Evolutionary conservation across 2,888 invertebrate genomes (phyloP).

Genomic region (Phengaris alcon): DNA sequence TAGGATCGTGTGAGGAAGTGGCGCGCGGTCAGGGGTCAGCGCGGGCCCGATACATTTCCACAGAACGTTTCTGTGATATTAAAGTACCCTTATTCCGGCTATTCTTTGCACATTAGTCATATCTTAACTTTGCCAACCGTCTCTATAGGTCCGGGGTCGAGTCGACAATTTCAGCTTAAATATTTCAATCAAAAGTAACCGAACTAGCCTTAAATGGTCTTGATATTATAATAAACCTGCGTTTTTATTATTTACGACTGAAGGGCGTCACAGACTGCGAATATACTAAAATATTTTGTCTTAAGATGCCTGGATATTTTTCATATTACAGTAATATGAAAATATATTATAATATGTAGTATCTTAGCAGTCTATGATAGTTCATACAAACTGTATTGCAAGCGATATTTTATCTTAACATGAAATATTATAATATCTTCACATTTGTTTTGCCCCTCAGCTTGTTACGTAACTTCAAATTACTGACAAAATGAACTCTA

Average conservation of each 20-base stretch:
- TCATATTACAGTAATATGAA: too few species aligned
- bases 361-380: too few species aligned
- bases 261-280: too few species aligned
- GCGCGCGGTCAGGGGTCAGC: constrained; percentile 63
- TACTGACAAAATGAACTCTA: neutral
- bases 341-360: too few species aligned
- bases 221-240: neutral
- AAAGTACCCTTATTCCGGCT: constrained; percentile 18
- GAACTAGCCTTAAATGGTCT: neutral
- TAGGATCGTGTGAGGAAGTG: constrained; percentile 73
- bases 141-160: neutral
- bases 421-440: too few species aligned
- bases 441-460: neutral
- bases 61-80: constrained; percentile 40
- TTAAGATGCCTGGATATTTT: too few species aligned
- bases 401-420: too few species aligned
- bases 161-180: neutral
- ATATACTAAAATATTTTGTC: too few species aligned
- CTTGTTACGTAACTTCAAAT: neutral
- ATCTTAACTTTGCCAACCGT: neutral
- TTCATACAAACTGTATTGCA: too few species aligned
- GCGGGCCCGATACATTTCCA: constrained; percentile 63
- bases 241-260: too few species aligned
- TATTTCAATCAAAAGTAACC: neutral
- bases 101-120: constrained; percentile 22